Evolutionary conservation across 2,113 vertebrate species (phyloP).

Genomic region (Menura novaehollandiae): DNA sequence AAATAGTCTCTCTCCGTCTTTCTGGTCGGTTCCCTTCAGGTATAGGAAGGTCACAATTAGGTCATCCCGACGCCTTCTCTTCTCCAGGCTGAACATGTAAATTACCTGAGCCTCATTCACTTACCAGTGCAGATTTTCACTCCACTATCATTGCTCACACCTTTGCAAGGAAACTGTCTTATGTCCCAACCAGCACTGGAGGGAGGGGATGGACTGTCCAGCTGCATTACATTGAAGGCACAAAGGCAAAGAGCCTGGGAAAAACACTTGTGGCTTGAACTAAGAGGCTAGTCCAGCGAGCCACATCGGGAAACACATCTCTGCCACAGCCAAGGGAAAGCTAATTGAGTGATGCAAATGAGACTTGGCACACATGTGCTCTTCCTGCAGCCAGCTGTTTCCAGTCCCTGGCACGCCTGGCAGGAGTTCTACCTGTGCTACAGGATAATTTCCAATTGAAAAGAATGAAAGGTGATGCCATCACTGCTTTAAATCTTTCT

Average conservation of each 20-base stretch:
- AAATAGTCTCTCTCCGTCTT: background rate
- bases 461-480: background rate
- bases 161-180: background rate
- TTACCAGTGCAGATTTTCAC: background rate
- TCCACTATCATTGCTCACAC: background rate
- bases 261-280: background rate
- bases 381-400: constrained; percentile 29
- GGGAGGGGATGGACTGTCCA: background rate
- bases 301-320: background rate
- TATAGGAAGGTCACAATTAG: background rate
- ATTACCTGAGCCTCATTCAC: background rate
- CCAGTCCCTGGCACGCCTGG: background rate
- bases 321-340: background rate
- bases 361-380: constrained; percentile 5
- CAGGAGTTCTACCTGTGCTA: background rate
- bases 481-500: background rate
- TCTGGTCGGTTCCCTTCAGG: background rate
- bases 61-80: background rate
- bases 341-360: constrained; percentile 35
- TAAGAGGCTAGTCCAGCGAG: background rate
- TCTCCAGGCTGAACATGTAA: background rate
- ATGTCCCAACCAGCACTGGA: background rate
- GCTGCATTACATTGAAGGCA: background rate
- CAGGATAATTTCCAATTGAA: background rate
- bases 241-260: background rate